Percentiles rank a stretch among this genome's conserved stretches.
Conservation (phyloP, 2,113 vertebrate species). For the Chloropsis hardwickii region DNA sequence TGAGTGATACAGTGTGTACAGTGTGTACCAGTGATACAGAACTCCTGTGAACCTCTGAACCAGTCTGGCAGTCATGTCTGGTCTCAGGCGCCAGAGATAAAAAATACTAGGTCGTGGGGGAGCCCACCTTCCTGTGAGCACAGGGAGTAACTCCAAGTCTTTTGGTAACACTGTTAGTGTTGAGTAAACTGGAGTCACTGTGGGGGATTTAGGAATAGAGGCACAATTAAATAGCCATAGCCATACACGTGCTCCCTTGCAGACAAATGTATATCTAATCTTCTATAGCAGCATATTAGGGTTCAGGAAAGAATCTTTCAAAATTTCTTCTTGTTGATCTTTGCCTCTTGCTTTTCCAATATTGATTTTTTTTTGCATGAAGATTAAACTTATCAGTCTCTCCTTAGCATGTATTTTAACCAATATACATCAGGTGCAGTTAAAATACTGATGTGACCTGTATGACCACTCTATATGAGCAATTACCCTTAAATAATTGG, state of each 20-base stretch:
- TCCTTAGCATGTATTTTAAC: background rate
- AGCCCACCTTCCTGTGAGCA: background rate
- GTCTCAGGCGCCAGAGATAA: background rate
- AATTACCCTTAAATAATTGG: background rate
- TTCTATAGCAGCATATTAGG: background rate
- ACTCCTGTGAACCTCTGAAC: background rate
- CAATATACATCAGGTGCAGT: background rate
- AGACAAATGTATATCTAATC: background rate
- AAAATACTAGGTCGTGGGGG: background rate
- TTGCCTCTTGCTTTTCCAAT: background rate
- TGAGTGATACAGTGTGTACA: background rate
- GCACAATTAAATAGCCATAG: background rate
- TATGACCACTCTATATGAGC: background rate
- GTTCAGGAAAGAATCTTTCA: background rate
- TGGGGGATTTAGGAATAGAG: background rate
- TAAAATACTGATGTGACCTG: background rate
- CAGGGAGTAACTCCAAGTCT: background rate
- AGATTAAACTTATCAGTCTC: background rate
- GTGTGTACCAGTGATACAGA: rapidly evolving
- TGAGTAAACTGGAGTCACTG: background rate
- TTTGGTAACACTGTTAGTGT: background rate
- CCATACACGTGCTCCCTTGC: background rate
- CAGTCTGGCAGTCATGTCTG: background rate
- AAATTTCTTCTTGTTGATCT: background rate
- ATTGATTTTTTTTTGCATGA: background rate